Evolutionary conservation across 2,113 vertebrate species (phyloP).

Genomic region (Oriolus oriolus): DNA sequence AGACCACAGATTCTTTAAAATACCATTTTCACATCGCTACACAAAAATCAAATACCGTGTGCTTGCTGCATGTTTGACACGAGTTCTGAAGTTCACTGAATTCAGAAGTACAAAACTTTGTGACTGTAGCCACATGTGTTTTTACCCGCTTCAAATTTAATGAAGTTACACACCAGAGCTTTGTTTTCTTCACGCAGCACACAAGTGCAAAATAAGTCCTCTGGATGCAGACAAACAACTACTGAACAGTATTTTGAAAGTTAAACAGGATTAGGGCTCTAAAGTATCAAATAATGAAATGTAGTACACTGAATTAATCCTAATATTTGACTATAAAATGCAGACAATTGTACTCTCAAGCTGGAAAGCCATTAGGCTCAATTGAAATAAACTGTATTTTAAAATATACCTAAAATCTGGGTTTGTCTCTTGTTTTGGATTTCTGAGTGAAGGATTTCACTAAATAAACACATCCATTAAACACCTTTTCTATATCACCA

Average conservation of each 20-base stretch:
- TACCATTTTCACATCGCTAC: neutral
- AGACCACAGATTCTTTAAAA: neutral
- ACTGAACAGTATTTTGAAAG: neutral
- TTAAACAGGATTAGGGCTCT: neutral
- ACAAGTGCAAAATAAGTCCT: neutral
- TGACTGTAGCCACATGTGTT: accelerated
- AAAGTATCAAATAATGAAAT: neutral
- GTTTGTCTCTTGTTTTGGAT: neutral
- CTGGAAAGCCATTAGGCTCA: neutral
- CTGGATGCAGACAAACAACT: neutral
- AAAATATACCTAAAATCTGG: neutral
- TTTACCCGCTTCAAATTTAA: neutral
- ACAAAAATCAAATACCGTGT: neutral
- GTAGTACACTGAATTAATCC: neutral
- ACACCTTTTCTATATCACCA: neutral
- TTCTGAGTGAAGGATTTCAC: neutral
- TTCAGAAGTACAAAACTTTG: neutral
- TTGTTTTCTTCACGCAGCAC: neutral
- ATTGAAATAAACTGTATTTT: neutral
- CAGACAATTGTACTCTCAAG: neutral
- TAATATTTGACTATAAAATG: neutral
- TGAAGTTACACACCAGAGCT: neutral
- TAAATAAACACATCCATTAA: neutral
- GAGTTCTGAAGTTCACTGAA: neutral
- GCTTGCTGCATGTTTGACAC: neutral